These are phyloP conservation scores for Agrotis puta DNA, from an alignment of 2,888 invertebrate species.

Conservation along the genomic window DNA sequence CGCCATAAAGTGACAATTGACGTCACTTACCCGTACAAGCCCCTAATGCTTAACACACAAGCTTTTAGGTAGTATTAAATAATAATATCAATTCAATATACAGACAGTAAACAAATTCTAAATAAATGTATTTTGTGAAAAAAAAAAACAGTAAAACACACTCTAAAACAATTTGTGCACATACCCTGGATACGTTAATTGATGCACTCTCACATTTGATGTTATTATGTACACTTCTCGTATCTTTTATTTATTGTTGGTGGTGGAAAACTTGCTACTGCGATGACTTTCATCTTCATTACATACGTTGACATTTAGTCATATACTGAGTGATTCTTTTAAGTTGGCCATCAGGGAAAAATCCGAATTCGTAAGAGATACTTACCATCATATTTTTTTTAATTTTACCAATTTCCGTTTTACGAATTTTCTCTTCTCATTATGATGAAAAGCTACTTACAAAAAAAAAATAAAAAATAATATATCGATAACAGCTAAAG, in stretches of 20 bases:
- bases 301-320: background rate
- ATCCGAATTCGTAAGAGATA: too few species aligned
- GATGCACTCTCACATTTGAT: slow-evolving; percentile 31
- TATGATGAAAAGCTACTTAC: too few species aligned
- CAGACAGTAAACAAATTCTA: background rate
- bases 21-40: slow-evolving; percentile 32
- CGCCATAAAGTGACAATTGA: slow-evolving; percentile 35
- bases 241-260: background rate
- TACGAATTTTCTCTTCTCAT: too few species aligned
- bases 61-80: slow-evolving; percentile 28
- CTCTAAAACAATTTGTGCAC: slow-evolving; percentile 41
- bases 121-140: slow-evolving; percentile 12
- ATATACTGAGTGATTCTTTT: too few species aligned
- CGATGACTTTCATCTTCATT: slow-evolving; percentile 20
- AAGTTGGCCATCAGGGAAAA: too few species aligned
- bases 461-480: too few species aligned
- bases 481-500: too few species aligned
- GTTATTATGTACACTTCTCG: too few species aligned
- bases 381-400: too few species aligned
- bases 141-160: slow-evolving; percentile 8
- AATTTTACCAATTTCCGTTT: too few species aligned
- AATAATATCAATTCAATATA: too few species aligned
- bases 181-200: slow-evolving; percentile 8
- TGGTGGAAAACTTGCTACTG: slow-evolving; percentile 36
- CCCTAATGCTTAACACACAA: slow-evolving; percentile 42